Percentiles rank a stretch among this genome's conserved stretches.
Conservation (phyloP, 2,797 vertebrate genomes). For the Tenualosa ilisha region DNA sequence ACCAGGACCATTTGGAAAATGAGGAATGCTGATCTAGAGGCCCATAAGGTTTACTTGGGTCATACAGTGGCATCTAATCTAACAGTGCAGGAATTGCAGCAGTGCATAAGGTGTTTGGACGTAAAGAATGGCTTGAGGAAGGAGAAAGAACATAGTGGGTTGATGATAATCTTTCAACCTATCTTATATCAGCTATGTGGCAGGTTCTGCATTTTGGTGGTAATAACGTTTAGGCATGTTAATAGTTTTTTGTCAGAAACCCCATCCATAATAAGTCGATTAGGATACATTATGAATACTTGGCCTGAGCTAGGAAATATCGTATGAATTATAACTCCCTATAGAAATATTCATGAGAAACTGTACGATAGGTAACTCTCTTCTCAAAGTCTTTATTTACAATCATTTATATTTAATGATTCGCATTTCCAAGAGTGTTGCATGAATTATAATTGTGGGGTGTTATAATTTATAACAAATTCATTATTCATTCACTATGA, state of each 20-base stretch:
- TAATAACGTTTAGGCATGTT: background rate
- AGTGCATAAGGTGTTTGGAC: background rate
- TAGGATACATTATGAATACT: background rate
- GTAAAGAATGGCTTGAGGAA: background rate
- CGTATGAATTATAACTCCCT: background rate
- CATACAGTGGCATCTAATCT: background rate
- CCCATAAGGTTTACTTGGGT: background rate
- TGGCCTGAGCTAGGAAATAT: background rate
- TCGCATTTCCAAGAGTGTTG: background rate
- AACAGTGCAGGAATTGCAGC: background rate
- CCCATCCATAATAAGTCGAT: constrained; percentile 12
- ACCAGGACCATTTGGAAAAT: background rate
- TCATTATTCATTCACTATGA: constrained; percentile 17
- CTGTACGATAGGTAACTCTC: background rate
- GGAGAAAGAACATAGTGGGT: background rate
- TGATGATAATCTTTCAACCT: background rate
- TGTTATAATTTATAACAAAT: constrained; percentile 4
- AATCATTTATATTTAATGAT: constrained; percentile 13
- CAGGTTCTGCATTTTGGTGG: background rate
- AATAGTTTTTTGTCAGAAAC: background rate
- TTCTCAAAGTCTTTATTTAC: constrained; percentile 19
- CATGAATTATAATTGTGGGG: background rate
- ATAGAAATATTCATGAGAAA: constrained; percentile 4
- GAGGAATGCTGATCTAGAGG: background rate
- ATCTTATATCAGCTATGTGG: background rate